Conservation (phyloP, 2,113 vertebrate genomes). For the Nycticryphes semicollaris region DNA sequence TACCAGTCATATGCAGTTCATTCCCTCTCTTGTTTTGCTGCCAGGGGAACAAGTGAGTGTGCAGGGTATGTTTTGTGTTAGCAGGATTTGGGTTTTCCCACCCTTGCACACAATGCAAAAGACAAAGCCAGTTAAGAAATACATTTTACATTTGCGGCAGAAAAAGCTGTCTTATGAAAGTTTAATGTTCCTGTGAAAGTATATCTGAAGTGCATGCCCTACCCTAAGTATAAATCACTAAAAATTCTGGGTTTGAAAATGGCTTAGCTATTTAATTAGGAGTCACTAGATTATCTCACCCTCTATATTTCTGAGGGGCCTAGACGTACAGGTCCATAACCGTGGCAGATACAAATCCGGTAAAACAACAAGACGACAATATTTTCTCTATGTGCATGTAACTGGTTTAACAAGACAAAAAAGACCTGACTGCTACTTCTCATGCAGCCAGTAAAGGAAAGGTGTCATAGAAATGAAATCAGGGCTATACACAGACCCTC, state of each 20-base stretch:
- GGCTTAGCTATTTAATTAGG: not conserved
- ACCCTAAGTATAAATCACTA: not conserved
- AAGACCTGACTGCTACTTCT: not conserved
- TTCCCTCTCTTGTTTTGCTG: not conserved
- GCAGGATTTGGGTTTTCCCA: not conserved
- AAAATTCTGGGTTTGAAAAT: not conserved
- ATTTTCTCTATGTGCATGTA: not conserved
- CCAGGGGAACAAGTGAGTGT: conserved; percentile 5
- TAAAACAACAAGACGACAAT: not conserved
- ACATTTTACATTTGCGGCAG: not conserved
- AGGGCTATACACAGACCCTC: not conserved
- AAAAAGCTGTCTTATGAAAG: not conserved
- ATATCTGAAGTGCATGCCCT: not conserved
- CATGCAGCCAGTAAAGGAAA: not conserved
- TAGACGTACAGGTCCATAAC: not conserved
- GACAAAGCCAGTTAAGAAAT: not conserved
- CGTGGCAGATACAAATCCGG: not conserved
- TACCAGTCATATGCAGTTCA: not conserved
- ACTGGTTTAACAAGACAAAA: not conserved
- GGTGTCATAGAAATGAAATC: not conserved
- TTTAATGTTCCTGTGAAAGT: not conserved
- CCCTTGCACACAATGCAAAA: not conserved
- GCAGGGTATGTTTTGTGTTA: conserved; percentile 5
- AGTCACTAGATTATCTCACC: not conserved
- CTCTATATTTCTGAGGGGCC: not conserved